Percentiles rank a stretch among this genome's conserved stretches.
Conservation (phyloP, 2,113 vertebrate species). For the Mormyrus iriodes region DNA sequence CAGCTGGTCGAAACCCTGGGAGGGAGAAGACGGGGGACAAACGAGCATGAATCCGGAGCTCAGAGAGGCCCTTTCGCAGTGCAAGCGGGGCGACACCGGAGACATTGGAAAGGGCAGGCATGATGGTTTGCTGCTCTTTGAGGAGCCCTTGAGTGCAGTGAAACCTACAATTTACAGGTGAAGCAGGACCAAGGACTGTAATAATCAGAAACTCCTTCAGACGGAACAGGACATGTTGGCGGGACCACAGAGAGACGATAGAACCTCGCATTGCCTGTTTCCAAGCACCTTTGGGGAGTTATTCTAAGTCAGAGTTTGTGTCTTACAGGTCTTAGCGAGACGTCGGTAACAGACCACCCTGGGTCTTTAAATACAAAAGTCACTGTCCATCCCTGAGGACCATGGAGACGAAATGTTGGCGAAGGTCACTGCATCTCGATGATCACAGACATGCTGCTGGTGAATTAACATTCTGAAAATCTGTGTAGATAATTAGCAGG, state of each 20-base stretch:
- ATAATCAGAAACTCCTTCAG: not conserved
- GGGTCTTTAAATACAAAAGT: not conserved
- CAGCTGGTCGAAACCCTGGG: constrained; percentile 93
- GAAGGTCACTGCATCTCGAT: not conserved
- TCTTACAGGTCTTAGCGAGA: not conserved
- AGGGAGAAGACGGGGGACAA: not conserved
- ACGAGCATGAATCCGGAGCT: not conserved
- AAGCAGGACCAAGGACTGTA: not conserved
- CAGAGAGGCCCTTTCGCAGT: not conserved
- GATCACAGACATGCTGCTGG: not conserved
- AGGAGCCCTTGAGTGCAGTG: not conserved
- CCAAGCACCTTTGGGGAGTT: not conserved
- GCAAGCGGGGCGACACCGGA: not conserved
- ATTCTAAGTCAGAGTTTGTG: not conserved
- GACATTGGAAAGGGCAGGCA: not conserved
- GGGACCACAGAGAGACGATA: not conserved
- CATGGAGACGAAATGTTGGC: not conserved
- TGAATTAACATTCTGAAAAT: not conserved
- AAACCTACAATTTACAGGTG: no score
- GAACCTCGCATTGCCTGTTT: not conserved
- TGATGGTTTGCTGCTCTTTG: not conserved
- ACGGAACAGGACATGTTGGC: not conserved
- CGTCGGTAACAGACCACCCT: no score
- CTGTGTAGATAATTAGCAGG: not conserved
- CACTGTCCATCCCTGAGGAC: not conserved